Evolutionary conservation across 2,113 vertebrate genomes (phyloP), one percentile per base, ranked within the genome.

Genomic region (Siphamia tubifer): DNA sequence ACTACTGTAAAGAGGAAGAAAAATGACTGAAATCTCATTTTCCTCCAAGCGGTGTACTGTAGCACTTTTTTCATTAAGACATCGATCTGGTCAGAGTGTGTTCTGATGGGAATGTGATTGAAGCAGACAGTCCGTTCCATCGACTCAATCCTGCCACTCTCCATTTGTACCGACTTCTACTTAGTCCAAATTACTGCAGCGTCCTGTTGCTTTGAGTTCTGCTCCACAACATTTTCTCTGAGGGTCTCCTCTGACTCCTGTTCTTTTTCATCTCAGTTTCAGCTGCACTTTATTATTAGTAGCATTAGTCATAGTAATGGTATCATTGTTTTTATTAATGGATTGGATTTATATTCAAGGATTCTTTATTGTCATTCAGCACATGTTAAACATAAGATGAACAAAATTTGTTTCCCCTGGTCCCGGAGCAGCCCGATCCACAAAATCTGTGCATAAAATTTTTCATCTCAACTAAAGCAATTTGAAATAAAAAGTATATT

Each of bases 101-200:
- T n/a, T n/a, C 44, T 31, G 54, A 51, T 34, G 17, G 16, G 30
- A 51, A 28, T 12, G 2, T 3, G 7, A 72, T 6, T 42, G n/a
- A 25, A 54, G 21, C 12, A 70, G 40, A 55, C 27, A 53, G n/a
- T 36, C 38, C 43, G 28, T 30, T 56, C 51, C 34, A 52, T 66
- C 36, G 17, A 23, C 15, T 34, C 54, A n/a, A 21, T 51, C 16
- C 48, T 63, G n/a, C 54, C 39, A 3, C 6, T 27, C 20, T 35
- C n/a, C 23, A 19, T 27, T 20, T 0, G 0, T 32, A 25, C 3
- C 6, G 1, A 13, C 10, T 42, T 1, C 28, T 20, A 30, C 40
- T 53, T 64, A 10, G 47, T 74, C 15, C 43, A 48, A 71, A 63
- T 67, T 19, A 64, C 53, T 27, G 4, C 13, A 17, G 21, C 7